Percentiles rank a stretch among this genome's conserved stretches.
These are phyloP conservation scores for Tyto alba DNA, from an alignment of 2,113 vertebrate species.

Conservation along the genomic window DNA sequence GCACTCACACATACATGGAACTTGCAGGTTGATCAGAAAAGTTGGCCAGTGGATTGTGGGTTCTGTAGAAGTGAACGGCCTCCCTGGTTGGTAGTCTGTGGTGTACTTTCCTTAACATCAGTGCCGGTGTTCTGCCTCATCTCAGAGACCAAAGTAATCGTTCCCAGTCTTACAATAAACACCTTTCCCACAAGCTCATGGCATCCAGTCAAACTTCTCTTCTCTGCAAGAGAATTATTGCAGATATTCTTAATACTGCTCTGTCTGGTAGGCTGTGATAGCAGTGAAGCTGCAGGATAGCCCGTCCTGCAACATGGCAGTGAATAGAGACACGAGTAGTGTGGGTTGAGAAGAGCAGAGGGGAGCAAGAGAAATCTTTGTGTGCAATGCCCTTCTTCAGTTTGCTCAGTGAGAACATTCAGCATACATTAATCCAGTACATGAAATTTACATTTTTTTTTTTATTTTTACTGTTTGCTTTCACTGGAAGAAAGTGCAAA, in stretches of 20 bases:
- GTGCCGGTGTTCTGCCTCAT: background rate
- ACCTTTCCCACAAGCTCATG: background rate
- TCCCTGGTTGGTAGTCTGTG: background rate
- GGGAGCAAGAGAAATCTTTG: background rate
- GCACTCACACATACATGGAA: background rate
- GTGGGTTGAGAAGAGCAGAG: background rate
- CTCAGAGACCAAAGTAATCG: background rate
- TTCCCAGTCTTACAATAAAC: background rate
- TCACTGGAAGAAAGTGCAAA: slow-evolving; percentile 38
- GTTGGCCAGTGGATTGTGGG: background rate
- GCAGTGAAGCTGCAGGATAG: background rate
- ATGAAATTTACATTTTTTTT: slow-evolving; percentile 54
- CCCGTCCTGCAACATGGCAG: background rate
- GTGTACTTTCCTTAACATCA: background rate
- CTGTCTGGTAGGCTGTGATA: background rate
- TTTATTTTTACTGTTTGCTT: slow-evolving; percentile 56
- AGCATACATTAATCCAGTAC: slow-evolving; percentile 12
- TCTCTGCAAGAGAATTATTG: background rate
- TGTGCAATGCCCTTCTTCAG: background rate
- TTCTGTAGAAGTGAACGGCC: background rate
- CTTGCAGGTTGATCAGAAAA: background rate
- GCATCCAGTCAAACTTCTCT: background rate
- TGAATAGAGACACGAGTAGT: background rate
- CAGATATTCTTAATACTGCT: background rate
- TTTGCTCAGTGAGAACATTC: background rate